Conservation (phyloP, 2,113 vertebrate species). For the Anarhynchus alexandrinus region DNA sequence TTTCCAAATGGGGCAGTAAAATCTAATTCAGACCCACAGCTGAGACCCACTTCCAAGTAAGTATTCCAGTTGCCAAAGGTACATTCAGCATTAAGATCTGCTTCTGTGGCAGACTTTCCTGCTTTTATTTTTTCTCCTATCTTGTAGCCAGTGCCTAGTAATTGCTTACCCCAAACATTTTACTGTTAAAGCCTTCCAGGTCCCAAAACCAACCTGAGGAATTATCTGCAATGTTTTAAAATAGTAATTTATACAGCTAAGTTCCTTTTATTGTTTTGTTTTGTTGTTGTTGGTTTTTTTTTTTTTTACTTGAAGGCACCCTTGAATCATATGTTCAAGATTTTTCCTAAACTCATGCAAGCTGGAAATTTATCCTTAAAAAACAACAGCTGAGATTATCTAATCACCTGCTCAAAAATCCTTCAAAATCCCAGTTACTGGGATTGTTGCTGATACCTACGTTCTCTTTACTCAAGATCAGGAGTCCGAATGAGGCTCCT, state of each 20-base stretch:
- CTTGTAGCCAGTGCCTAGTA: neutral
- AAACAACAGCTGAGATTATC: neutral
- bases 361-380: neutral
- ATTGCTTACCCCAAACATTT: neutral
- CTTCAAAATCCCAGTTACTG: neutral
- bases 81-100: neutral
- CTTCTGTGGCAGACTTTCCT: neutral
- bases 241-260: neutral
- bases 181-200: neutral
- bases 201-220: neutral
- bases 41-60: neutral
- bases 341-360: neutral
- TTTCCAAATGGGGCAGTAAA: neutral
- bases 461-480: neutral
- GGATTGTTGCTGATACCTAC: neutral
- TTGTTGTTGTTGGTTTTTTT: neutral
- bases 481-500: neutral
- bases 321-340: neutral
- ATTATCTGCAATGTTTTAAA: neutral
- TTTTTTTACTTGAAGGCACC: neutral
- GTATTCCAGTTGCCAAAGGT: neutral
- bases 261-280: neutral
- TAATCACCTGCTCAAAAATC: neutral
- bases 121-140: neutral
- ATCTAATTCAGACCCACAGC: neutral